These are phyloP conservation scores for Aegotheles bennettii DNA, from an alignment of 2,113 vertebrate species.

Conservation along the genomic window DNA sequence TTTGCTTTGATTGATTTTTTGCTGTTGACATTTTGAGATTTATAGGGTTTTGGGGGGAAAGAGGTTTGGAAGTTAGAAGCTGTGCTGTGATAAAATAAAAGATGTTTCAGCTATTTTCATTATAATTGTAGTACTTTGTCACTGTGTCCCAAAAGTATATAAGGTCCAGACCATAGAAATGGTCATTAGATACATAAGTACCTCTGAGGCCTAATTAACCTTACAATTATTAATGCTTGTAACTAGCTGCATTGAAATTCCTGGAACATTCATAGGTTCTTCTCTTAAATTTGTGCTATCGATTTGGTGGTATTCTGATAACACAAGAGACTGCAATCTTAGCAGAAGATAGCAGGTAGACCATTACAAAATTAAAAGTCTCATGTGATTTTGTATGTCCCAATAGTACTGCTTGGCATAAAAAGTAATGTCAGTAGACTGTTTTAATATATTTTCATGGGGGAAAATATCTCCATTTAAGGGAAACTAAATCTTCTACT, in stretches of 20 bases:
- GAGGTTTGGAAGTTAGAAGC: background rate
- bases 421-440: background rate
- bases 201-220: background rate
- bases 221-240: background rate
- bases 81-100: background rate
- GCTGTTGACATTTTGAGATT: background rate
- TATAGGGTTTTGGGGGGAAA: background rate
- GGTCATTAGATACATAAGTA: background rate
- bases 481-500: background rate
- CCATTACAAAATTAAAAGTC: background rate
- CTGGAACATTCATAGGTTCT: background rate
- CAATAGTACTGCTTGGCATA: background rate
- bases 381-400: background rate
- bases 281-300: background rate
- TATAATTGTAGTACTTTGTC: background rate
- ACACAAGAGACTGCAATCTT: background rate
- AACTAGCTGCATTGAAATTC: background rate
- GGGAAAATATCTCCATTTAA: background rate
- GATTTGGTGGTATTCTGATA: background rate
- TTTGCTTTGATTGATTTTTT: background rate
- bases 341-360: background rate
- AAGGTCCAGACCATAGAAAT: background rate
- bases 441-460: background rate
- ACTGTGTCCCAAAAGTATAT: background rate
- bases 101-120: background rate